These are phyloP conservation scores for Brienomyrus brachyistius DNA, from an alignment of 2,113 vertebrate species.

Conservation along the genomic window DNA sequence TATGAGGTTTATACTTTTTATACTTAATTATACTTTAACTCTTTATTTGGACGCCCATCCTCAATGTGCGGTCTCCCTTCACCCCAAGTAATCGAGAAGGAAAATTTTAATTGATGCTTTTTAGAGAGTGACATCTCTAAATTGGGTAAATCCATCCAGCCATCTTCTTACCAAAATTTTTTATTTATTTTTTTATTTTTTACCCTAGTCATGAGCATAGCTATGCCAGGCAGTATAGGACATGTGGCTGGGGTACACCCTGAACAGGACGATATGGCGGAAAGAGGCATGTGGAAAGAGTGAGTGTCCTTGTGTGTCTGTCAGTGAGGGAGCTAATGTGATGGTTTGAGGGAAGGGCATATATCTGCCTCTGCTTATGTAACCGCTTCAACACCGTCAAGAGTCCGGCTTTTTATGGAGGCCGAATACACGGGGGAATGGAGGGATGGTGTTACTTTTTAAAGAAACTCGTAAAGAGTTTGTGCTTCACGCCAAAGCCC, in stretches of 20 bases:
- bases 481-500: neutral
- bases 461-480: neutral
- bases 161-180: neutral
- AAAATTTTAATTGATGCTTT: too few species aligned
- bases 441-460: neutral
- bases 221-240: neutral
- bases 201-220: neutral
- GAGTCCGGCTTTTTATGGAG: neutral
- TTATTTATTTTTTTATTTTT: too few species aligned
- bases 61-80: neutral
- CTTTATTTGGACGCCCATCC: neutral
- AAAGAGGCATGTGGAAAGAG: neutral
- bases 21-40: neutral
- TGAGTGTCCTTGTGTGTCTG: neutral
- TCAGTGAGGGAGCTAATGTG: neutral
- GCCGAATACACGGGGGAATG: neutral
- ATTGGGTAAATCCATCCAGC: neutral
- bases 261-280: neutral
- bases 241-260: neutral
- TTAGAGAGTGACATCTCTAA: neutral
- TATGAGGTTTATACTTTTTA: neutral
- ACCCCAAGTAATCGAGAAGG: neutral
- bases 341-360: neutral
- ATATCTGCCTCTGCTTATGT: neutral
- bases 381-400: neutral